A percentile compares a stretch with the other conserved stretches of the same genome.
Conservation (phyloP, 2,797 vertebrate species). For the Poecilia velifera region DNA sequence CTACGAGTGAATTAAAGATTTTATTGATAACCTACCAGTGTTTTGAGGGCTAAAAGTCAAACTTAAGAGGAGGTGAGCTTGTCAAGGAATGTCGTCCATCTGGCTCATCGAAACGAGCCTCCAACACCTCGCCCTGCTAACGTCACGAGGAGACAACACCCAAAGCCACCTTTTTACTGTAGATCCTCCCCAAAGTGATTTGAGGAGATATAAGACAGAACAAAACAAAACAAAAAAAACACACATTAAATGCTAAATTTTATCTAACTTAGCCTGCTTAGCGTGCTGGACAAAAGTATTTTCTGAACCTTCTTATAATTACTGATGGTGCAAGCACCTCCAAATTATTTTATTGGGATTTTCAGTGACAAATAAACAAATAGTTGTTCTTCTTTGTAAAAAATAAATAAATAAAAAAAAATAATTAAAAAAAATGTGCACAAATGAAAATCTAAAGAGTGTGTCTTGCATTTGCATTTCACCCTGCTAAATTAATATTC, state of each 20-base stretch:
- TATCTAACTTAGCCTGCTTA: background rate
- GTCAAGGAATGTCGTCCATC: conserved; percentile 71
- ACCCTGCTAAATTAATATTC: background rate
- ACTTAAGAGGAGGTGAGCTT: conserved; percentile 37
- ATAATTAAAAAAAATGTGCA: too few relatives aligned
- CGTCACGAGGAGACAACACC: conserved; percentile 51
- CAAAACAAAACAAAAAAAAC: too few relatives aligned
- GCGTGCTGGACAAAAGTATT: background rate
- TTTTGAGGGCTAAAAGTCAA: background rate
- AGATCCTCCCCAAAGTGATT: background rate
- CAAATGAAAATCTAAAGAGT: too few relatives aligned
- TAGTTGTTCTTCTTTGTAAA: too few relatives aligned
- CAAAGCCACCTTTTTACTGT: conserved; percentile 11
- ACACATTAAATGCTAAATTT: background rate
- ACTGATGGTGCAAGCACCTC: background rate
- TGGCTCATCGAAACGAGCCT: conserved; percentile 58
- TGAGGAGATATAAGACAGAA: background rate
- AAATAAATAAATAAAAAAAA: too few relatives aligned
- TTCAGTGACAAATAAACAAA: background rate
- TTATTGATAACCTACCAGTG: background rate
- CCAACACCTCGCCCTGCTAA: conserved; percentile 37
- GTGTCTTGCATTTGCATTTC: background rate
- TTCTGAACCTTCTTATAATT: background rate
- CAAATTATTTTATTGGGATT: background rate
- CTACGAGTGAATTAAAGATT: background rate